phyloP scores from a whole-genome alignment of 2,888 invertebrate species.

The Dynastes hyllus region DNA sequence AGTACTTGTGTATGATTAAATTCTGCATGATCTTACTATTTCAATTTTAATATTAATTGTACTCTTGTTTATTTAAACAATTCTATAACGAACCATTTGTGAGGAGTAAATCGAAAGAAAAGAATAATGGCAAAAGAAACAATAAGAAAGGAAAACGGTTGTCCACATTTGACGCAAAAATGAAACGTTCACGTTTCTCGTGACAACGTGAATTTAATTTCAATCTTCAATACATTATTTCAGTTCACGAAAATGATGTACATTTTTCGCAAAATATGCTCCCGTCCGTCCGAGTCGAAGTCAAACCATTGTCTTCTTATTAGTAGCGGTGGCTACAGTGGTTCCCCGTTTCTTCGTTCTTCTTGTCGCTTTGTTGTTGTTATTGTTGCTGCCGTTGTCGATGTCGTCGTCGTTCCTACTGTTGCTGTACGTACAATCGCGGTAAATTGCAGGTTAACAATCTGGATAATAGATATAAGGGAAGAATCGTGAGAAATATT shows the following conservation, averaged over 20 bases:
- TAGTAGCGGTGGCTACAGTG: constrained; percentile 46
- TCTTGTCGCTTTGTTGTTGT: constrained; percentile 35
- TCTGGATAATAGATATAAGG: too few species aligned
- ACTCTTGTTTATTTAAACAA: too few species aligned
- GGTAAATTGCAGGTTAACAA: too few species aligned
- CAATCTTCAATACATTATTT: constrained; percentile 61
- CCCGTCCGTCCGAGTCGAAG: constrained; percentile 38
- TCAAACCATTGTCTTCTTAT: constrained; percentile 59
- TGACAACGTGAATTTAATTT: constrained; percentile 63
- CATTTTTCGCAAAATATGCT: constrained; percentile 59
- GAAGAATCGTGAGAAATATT: too few species aligned
- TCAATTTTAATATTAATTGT: too few species aligned
- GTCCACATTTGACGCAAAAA: constrained; percentile 51
- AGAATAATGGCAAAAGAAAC: constrained; percentile 10
- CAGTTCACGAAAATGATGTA: constrained; percentile 63
- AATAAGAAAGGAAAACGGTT: background rate
- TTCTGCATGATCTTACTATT: too few species aligned
- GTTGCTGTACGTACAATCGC: background rate
- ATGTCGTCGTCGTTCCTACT: constrained; percentile 23
- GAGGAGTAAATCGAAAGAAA: constrained; percentile 19
- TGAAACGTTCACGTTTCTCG: constrained; percentile 60
- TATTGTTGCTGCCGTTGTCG: constrained; percentile 30
- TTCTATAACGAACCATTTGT: too few species aligned
- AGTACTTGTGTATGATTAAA: too few species aligned
- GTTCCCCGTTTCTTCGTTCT: constrained; percentile 19